phyloP scores from a whole-genome alignment of 2,797 vertebrate species.

The Hafferia zeledoni region DNA sequence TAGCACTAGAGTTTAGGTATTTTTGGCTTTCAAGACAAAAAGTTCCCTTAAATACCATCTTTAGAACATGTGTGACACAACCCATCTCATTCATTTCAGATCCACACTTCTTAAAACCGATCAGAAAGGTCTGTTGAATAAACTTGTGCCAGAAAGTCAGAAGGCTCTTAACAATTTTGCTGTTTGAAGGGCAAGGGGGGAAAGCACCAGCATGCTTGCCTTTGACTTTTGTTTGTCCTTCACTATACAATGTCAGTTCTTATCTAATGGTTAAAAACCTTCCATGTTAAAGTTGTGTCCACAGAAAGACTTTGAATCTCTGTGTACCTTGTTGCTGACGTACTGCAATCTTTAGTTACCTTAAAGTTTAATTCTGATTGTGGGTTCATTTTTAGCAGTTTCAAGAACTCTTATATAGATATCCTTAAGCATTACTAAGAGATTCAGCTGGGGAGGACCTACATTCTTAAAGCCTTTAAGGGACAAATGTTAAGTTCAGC shows the following conservation, averaged over 20 bases:
- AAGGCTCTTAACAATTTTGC: background rate
- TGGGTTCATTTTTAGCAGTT: background rate
- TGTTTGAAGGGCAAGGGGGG: background rate
- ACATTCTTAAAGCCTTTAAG: background rate
- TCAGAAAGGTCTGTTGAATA: background rate
- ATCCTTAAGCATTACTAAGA: background rate
- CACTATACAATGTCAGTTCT: background rate
- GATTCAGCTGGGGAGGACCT: background rate
- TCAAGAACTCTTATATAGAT: background rate
- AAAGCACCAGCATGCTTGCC: background rate
- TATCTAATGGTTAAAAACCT: background rate
- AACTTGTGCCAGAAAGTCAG: background rate
- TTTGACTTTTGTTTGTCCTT: slow-evolving; percentile 23
- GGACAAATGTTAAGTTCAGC: background rate
- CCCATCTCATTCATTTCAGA: background rate
- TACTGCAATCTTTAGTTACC: background rate
- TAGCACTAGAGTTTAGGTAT: background rate
- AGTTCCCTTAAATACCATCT: background rate
- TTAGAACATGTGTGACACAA: background rate
- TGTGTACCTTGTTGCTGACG: background rate
- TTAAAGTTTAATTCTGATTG: background rate
- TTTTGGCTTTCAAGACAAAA: background rate
- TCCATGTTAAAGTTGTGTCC: background rate
- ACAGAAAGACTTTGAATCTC: background rate
- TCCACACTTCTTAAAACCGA: background rate